phyloP scores from a whole-genome alignment of 1,140 invertebrate genomes.

The Bombus soroeensis region DNA sequence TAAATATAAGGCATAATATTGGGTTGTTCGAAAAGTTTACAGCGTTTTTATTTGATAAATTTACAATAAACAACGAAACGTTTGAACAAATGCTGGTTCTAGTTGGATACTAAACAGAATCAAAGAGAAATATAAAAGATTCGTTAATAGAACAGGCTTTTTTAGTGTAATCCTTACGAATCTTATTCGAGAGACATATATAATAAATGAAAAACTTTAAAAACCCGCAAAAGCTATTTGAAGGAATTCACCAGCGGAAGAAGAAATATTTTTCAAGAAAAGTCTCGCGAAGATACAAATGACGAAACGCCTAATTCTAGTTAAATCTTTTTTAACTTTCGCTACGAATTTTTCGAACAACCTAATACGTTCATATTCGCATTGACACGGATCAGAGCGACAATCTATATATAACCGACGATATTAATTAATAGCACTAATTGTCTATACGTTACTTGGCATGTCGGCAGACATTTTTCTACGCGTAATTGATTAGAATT shows the following conservation, averaged over 20 bases:
- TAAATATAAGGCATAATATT: not conserved
- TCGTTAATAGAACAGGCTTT: not conserved
- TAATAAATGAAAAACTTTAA: too few species aligned
- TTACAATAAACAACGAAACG: too few species aligned
- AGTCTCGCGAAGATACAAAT: too few species aligned
- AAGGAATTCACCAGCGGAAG: not conserved
- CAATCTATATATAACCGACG: conserved; percentile 41
- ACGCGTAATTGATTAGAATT: conserved; percentile 17
- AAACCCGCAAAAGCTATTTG: too few species aligned
- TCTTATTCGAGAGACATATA: not conserved
- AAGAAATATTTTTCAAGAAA: not conserved
- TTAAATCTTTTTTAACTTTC: not conserved
- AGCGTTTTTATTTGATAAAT: not conserved
- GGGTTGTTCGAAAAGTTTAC: not conserved
- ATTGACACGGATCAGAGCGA: conserved; percentile 59
- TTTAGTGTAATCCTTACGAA: not conserved
- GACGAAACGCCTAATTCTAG: not conserved
- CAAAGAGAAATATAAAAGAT: not conserved
- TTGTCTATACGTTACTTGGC: conserved; percentile 39
- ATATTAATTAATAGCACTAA: conserved; percentile 24
- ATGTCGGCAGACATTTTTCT: conserved; percentile 17
- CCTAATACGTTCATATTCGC: not conserved
- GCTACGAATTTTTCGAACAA: not conserved
- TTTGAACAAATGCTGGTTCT: not conserved
- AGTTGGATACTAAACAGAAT: not conserved